A percentile compares a stretch with the other conserved stretches of the same genome.
Evolutionary conservation across 2,888 invertebrate genomes (phyloP).

Genomic region (Pardosa pseudoannulata): DNA sequence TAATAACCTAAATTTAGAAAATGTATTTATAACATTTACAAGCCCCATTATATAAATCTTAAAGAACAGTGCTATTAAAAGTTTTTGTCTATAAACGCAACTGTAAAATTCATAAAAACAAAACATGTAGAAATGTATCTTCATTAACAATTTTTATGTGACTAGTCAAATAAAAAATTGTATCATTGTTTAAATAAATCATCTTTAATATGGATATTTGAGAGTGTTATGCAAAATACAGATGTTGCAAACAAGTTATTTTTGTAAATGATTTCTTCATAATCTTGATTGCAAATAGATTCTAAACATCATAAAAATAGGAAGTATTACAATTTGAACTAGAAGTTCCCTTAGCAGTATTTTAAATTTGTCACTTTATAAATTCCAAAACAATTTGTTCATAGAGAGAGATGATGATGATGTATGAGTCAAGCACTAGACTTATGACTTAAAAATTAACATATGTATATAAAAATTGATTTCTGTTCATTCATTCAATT

Average conservation of each 20-base stretch:
- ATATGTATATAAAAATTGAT: background rate
- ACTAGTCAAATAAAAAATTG: too few species aligned
- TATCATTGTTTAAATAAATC: background rate
- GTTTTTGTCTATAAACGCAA: too few species aligned
- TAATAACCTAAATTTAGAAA: too few species aligned
- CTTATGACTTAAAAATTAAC: background rate
- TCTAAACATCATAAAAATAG: constrained; percentile 14
- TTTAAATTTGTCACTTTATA: background rate
- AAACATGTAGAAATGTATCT: too few species aligned
- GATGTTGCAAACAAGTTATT: constrained; percentile 5
- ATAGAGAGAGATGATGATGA: constrained; percentile 9
- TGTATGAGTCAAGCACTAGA: constrained; percentile 9
- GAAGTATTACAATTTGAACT: constrained; percentile 8
- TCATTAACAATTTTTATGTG: too few species aligned
- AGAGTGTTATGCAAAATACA: constrained; percentile 13
- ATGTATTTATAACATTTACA: too few species aligned
- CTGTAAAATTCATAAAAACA: too few species aligned
- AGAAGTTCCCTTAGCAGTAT: constrained; percentile 1
- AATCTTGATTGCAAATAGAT: constrained; percentile 6
- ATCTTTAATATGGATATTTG: constrained; percentile 1
- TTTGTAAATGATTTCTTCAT: background rate
- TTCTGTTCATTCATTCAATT: background rate
- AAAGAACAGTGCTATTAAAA: too few species aligned
- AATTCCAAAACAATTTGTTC: constrained; percentile 7
- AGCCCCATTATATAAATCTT: too few species aligned